Conservation (phyloP, 2,888 invertebrate genomes). For the Pyralis farinalis region DNA sequence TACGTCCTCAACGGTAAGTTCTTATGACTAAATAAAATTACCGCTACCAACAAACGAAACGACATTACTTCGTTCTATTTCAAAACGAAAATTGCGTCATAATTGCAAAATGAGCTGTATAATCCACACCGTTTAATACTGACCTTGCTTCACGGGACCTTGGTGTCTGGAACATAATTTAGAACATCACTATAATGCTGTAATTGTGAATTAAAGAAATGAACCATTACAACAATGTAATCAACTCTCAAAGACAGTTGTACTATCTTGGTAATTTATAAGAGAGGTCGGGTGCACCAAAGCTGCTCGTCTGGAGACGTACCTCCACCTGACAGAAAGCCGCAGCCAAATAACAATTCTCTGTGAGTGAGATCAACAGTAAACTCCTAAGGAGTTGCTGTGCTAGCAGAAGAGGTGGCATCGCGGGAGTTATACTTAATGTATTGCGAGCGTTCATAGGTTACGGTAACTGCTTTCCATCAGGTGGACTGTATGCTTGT, state of each 20-base stretch:
- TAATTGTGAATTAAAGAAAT: constrained; percentile 2
- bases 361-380: too few relatives aligned
- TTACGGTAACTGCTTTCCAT: too few relatives aligned
- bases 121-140: constrained; percentile 7
- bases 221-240: neutral
- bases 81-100: constrained; percentile 9
- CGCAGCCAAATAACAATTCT: too few relatives aligned
- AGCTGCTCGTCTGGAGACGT: too few relatives aligned
- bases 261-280: neutral
- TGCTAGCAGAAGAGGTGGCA: too few relatives aligned
- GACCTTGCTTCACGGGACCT: constrained; percentile 5
- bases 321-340: too few relatives aligned
- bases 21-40: constrained; percentile 1
- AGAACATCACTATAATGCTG: constrained; percentile 5
- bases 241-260: too few relatives aligned
- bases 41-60: neutral
- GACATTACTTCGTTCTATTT: constrained; percentile 4
- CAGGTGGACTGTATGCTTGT: too few relatives aligned
- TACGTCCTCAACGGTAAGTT: neutral
- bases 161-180: constrained; percentile 5
- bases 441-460: too few relatives aligned
- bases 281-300: too few relatives aligned
- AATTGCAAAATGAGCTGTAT: constrained; percentile 10
- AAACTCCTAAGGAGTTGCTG: too few relatives aligned
- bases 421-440: too few relatives aligned